A percentile compares a stretch with the other conserved stretches of the same genome.
Evolutionary conservation across 2,113 vertebrate species (phyloP).

Genomic region (Ariopsis seemanni): DNA sequence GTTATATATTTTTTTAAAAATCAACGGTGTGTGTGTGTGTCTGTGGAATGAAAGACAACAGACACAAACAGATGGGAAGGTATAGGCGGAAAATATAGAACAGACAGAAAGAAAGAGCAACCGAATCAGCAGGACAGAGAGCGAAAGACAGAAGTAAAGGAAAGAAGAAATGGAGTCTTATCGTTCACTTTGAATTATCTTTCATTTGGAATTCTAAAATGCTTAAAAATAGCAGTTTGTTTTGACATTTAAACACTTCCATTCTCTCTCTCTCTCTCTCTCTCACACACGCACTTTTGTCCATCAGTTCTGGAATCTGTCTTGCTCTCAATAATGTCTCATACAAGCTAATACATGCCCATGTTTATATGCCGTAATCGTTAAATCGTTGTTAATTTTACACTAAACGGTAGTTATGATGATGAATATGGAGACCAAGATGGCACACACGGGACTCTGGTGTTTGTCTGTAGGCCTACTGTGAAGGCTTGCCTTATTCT

Average conservation of each 20-base stretch:
- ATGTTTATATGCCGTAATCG: constrained; percentile 70
- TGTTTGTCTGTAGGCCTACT: constrained; percentile 57
- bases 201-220: background rate
- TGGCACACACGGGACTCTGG: constrained; percentile 64
- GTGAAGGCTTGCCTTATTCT: constrained; percentile 41
- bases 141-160: background rate
- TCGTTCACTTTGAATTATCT: background rate
- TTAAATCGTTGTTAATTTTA: constrained; percentile 81
- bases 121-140: background rate
- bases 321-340: constrained; percentile 69
- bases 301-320: constrained; percentile 50
- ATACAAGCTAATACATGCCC: constrained; percentile 66
- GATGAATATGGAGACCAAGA: constrained; percentile 68
- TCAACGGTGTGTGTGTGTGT: constrained; percentile 55
- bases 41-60: background rate
- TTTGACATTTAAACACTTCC: background rate
- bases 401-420: constrained; percentile 77
- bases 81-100: background rate
- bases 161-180: no score
- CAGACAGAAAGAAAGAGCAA: background rate
- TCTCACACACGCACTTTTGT: constrained; percentile 19
- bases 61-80: background rate
- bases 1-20: constrained; percentile 72
- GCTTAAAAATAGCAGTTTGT: background rate
- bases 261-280: background rate